phyloP scores from a whole-genome alignment of 2,113 vertebrate genomes.

The Equus quagga region DNA sequence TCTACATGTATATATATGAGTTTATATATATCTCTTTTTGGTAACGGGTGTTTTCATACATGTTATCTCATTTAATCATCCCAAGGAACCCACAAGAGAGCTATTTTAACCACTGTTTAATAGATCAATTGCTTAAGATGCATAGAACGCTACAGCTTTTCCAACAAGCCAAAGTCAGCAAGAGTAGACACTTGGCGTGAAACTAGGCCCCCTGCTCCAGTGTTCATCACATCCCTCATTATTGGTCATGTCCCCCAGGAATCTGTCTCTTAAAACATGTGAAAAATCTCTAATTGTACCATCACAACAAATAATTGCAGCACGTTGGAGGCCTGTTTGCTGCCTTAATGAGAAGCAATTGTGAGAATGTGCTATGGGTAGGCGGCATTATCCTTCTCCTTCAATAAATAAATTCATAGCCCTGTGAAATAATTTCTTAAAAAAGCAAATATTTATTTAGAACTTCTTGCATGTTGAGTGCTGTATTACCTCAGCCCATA shows the following conservation, averaged over 20 bases:
- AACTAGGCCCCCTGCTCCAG: accelerated
- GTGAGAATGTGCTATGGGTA: accelerated
- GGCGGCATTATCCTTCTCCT: neutral
- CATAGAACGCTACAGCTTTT: neutral
- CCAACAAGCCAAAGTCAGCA: accelerated
- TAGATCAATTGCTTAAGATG: too few species aligned
- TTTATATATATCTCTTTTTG: too few species aligned
- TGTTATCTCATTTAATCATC: neutral
- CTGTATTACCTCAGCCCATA: neutral
- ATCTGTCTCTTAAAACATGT: neutral
- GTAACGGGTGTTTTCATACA: neutral
- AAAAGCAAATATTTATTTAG: neutral
- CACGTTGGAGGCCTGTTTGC: neutral
- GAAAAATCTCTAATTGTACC: accelerated
- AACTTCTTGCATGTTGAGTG: too few species aligned
- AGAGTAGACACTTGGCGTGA: accelerated
- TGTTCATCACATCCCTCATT: accelerated
- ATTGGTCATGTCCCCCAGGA: accelerated
- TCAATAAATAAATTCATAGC: accelerated
- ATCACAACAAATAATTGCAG: accelerated
- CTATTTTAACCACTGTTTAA: neutral
- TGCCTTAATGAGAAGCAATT: neutral
- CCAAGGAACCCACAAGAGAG: neutral
- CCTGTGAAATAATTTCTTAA: neutral
- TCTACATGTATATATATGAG: too few species aligned